phyloP scores from a whole-genome alignment of 2,888 invertebrate species.

The Drosophila recens region DNA sequence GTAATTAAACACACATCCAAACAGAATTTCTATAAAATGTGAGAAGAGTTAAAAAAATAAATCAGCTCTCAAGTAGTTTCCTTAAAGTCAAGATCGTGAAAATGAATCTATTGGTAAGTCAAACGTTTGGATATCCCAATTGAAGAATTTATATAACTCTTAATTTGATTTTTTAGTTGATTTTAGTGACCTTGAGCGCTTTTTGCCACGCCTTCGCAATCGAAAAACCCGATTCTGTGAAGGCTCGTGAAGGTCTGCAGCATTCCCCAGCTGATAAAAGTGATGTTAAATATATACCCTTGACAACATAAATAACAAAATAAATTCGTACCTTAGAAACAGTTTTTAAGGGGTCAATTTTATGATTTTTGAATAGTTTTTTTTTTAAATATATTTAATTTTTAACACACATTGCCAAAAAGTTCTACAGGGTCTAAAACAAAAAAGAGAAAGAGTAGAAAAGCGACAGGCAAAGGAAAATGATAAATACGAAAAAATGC shows the following conservation, averaged over 20 bases:
- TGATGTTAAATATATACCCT: too few species aligned
- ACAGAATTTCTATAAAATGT: not conserved
- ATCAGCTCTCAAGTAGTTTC: not conserved
- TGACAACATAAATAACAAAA: too few species aligned
- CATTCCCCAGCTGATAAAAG: too few species aligned
- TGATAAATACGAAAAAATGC: constrained; percentile 47
- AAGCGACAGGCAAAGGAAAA: constrained; percentile 31
- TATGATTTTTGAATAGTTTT: too few species aligned
- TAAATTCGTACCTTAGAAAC: too few species aligned
- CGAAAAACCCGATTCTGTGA: too few species aligned
- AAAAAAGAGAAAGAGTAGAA: not conserved
- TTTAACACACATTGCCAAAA: too few species aligned
- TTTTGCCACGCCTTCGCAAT: too few species aligned
- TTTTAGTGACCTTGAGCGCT: not conserved
- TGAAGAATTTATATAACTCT: not conserved
- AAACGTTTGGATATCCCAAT: not conserved
- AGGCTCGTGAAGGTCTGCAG: too few species aligned
- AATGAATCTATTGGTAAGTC: not conserved
- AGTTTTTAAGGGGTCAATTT: too few species aligned
- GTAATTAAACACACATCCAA: not conserved
- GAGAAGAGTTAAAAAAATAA: not conserved
- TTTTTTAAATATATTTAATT: too few species aligned
- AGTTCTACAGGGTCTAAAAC: not conserved
- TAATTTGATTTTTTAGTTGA: not conserved
- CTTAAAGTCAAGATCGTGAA: not conserved